Evolutionary conservation across 2,797 vertebrate genomes (phyloP), one percentile per base, ranked within the genome.

Genomic region (Pipistrellus kuhlii): DNA sequence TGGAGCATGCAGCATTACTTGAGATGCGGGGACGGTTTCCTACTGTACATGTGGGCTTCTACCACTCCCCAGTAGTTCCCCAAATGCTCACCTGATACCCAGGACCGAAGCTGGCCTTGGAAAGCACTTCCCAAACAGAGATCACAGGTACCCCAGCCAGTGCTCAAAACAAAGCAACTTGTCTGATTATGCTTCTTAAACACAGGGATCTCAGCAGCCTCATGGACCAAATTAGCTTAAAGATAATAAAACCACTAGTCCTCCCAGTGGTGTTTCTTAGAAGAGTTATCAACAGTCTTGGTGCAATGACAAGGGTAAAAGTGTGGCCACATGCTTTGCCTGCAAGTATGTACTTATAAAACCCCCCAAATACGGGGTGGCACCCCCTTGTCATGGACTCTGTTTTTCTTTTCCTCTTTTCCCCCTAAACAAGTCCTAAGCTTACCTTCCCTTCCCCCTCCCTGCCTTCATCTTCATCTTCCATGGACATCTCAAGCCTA

Each of bases 121-220:
- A 68, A 84, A 87, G 75, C 66, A 87, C 18, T 87, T 76, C 38
- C 59, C 15, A 55, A 72, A 72, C 71, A 71, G 78, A 95, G 85
- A 75, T 76, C 41, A 48, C 0, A 2, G 12, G 73, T 25, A 48
- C 51, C 48, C 44, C 44, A 69, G 83, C 73, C 2, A 1, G 71
- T 8, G 55, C 77, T 82, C 59, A 77, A 11, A 73, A 85, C 87
- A 76, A 71, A 81, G 75, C 66, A 83, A 8, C 5, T 57, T 71
- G 35, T 59, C 38, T 59, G 81, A 73, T 14, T 41, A 48, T 51
- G 78, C 18, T 85, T 75, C 76, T 86, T 23, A 46, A 83, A 57
- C 25, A 25, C 51, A 55, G 69, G 46, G 68, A 53, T 23, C 17
- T 1, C 1, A 41, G 78, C 32, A 57, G 69, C 64, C 85, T 93